Evolutionary conservation across 1,140 invertebrate genomes (phyloP).

Genomic region (Ips nitidus): DNA sequence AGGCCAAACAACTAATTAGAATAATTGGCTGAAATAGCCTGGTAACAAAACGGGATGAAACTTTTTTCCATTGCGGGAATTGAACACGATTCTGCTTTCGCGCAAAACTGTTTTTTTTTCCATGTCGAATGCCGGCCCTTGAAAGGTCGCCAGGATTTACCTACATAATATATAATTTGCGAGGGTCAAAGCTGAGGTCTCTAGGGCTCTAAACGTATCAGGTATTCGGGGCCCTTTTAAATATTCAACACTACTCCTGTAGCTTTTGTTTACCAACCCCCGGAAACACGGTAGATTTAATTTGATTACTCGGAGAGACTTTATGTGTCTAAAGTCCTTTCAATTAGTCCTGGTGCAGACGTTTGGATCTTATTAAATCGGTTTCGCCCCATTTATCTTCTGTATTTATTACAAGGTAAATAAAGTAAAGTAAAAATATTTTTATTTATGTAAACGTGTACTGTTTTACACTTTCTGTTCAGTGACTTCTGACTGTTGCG

Average conservation of each 20-base stretch:
- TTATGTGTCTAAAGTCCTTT: too few relatives aligned
- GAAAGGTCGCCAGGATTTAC: constrained; percentile 13
- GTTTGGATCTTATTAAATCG: too few relatives aligned
- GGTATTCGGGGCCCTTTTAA: constrained; percentile 10
- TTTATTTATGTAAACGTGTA: too few relatives aligned
- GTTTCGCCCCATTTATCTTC: too few relatives aligned
- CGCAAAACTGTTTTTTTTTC: background rate
- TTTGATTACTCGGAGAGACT: constrained; percentile 1
- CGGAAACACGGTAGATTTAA: constrained; percentile 11
- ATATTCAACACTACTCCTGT: constrained; percentile 12
- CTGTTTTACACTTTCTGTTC: too few relatives aligned
- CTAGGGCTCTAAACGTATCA: constrained; percentile 7
- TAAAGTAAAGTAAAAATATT: too few relatives aligned
- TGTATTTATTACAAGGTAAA: too few relatives aligned
- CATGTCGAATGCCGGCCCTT: background rate
- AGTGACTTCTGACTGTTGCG: too few relatives aligned
- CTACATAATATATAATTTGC: constrained; percentile 13
- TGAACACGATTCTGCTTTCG: background rate
- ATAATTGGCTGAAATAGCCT: constrained; percentile 3
- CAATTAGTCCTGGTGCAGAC: too few relatives aligned
- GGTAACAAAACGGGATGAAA: background rate
- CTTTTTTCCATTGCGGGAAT: background rate
- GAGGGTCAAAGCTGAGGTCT: constrained; percentile 16
- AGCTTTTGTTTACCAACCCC: constrained; percentile 1
- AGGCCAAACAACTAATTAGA: background rate